Conservation (phyloP, 2,113 vertebrate genomes). For the Danio rerio region GRCz12tu NC_133183.1:29699501-29700000, state of each 20-base stretch:
- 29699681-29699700: background rate
- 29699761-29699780: too few relatives aligned
- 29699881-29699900: background rate
- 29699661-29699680: too few relatives aligned
- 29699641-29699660: background rate
- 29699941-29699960: too few relatives aligned
- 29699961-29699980: too few relatives aligned
- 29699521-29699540: constrained; percentile 95
- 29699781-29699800: too few relatives aligned
- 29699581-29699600: constrained; percentile 98
- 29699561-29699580: constrained; percentile 91
- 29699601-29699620: constrained; percentile 96
- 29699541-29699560: constrained; percentile 94
- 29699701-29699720: background rate
- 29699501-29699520: constrained; percentile 95
- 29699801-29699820: too few relatives aligned
- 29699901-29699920: background rate
- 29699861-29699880: too few relatives aligned
- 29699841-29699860: too few relatives aligned
- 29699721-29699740: background rate
- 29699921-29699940: too few relatives aligned
- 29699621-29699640: constrained; percentile 93
- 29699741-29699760: background rate
- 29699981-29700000: too few relatives aligned
- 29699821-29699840: too few relatives aligned